Percentiles rank a stretch among this genome's conserved stretches.
Conservation (phyloP, 2,888 invertebrate species). For the Lasioglossum lativentre region DNA sequence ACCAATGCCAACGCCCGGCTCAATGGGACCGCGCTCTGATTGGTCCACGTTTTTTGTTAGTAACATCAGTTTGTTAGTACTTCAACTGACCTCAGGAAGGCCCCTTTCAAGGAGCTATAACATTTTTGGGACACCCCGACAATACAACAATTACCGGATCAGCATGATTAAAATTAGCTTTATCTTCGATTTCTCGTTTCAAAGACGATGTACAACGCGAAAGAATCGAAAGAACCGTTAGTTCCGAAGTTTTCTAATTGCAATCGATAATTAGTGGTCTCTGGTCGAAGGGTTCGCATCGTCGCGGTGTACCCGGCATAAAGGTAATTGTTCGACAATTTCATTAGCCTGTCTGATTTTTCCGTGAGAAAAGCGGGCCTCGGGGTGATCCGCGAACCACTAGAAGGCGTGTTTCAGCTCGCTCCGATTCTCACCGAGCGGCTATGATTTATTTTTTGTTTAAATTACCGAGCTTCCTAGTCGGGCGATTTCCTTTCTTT, state of each 20-base stretch:
- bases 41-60: no score
- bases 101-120: no score
- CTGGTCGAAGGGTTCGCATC: slow-evolving; percentile 2
- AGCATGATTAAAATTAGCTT: no score
- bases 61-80: no score
- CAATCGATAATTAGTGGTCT: not conserved
- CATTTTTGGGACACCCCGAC: no score
- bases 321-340: slow-evolving; percentile 49
- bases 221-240: not conserved
- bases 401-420: slow-evolving; percentile 53
- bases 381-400: slow-evolving; percentile 10
- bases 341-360: slow-evolving; percentile 53
- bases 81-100: no score
- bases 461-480: slow-evolving; percentile 45
- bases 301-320: slow-evolving; percentile 8
- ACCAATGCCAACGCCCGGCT: no score
- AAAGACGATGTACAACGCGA: not conserved
- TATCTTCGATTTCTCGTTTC: no score
- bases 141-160: no score
- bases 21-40: no score
- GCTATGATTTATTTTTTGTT: slow-evolving; percentile 55
- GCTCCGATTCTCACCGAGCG: slow-evolving; percentile 54
- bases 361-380: slow-evolving; percentile 51
- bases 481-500: slow-evolving; percentile 53
- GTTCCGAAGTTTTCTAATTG: not conserved